These are phyloP conservation scores for Eulemur macaco DNA, from an alignment of 2,113 vertebrate genomes.

Conservation along the genomic window DNA sequence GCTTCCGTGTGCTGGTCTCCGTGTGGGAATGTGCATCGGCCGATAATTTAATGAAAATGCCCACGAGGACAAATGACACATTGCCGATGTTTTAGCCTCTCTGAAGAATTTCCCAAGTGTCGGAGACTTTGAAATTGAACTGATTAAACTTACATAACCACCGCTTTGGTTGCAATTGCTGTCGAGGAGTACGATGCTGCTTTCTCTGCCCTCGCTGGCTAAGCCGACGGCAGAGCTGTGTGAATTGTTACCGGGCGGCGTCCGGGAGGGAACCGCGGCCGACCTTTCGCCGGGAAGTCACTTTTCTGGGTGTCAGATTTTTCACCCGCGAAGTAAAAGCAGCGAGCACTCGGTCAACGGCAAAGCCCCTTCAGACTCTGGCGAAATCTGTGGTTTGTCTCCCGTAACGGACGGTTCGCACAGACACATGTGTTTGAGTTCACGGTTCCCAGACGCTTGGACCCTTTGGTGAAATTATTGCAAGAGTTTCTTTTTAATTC, in stretches of 20 bases:
- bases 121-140: constrained; percentile 16
- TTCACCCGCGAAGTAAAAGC: background rate
- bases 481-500: background rate
- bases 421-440: background rate
- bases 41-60: constrained; percentile 56
- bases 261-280: background rate
- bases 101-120: constrained; percentile 54
- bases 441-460: background rate
- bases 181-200: background rate
- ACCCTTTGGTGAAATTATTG: background rate
- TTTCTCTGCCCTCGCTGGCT: background rate
- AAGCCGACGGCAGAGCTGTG: background rate
- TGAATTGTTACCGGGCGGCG: background rate
- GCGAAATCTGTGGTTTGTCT: background rate
- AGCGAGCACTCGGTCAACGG: background rate
- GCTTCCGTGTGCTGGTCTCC: background rate
- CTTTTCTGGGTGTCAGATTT: background rate
- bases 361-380: background rate
- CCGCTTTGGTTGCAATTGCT: constrained; percentile 5
- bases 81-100: constrained; percentile 23
- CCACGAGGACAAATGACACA: background rate
- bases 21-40: background rate
- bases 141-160: background rate
- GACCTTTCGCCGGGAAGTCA: background rate
- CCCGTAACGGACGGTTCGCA: background rate